Conservation (phyloP, 1,140 invertebrate genomes). For the Palaemon carinicauda region DNA sequence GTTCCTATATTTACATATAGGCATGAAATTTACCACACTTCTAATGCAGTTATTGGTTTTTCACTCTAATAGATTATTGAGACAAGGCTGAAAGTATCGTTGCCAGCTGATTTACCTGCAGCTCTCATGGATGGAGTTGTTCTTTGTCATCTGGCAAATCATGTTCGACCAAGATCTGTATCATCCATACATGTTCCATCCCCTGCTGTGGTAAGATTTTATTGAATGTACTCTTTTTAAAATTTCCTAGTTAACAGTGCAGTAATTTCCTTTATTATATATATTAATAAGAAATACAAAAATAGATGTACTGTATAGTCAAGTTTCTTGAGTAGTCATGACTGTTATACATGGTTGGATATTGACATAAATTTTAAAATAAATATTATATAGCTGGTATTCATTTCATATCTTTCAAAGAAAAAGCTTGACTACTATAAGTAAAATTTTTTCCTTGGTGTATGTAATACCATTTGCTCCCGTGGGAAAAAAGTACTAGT, state of each 20-base stretch:
- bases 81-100: slow-evolving; percentile 84
- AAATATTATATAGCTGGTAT: too few relatives aligned
- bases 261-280: neutral
- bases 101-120: slow-evolving; percentile 86
- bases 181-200: slow-evolving; percentile 94
- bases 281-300: neutral
- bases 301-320: too few relatives aligned
- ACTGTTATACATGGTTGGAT: too few relatives aligned
- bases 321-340: too few relatives aligned
- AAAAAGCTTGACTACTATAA: too few relatives aligned
- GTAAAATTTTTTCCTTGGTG: too few relatives aligned
- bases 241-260: slow-evolving; percentile 51
- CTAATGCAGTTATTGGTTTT: too few relatives aligned
- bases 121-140: slow-evolving; percentile 90
- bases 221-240: neutral
- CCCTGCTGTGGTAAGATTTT: slow-evolving; percentile 81
- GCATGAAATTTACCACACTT: neutral
- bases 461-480: too few relatives aligned
- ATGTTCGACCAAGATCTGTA: slow-evolving; percentile 87
- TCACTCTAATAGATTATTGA: slow-evolving; percentile 81
- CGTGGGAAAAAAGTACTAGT: too few relatives aligned
- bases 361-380: too few relatives aligned
- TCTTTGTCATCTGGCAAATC: slow-evolving; percentile 91
- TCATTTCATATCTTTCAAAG: too few relatives aligned
- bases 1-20: neutral